Base-by-base conservation (phyloP, 1,140 invertebrate genomes). In the Drosophila punjabiensis region DNA sequence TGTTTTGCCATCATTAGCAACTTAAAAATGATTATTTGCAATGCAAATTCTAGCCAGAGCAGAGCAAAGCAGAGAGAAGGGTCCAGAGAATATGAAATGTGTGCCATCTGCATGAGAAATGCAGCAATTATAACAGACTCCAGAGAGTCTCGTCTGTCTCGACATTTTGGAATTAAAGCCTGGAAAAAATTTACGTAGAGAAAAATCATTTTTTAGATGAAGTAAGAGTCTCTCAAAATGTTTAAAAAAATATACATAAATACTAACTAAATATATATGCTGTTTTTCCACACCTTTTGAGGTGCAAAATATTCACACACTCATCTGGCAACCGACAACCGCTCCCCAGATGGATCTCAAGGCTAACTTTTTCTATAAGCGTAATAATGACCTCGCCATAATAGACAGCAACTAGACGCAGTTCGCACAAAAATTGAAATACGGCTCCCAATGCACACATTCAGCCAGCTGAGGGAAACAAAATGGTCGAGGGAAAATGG, bases 21-120 rank as follows among this genome's bases (percentile, higher is more conserved):
- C 69, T 81, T 85, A 75, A 88, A 89, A 89, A 80, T 89, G 74
- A 85, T 88, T 89, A 88, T 88, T 88, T 88, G 85, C 85, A 88
- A 76, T 88, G 85, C 85, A 88, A 88, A 88, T 89, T 66, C 52
- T 10, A 11, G 11, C 35, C 58, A 50, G 47, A 39, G 18, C 24
- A 50, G 47, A 39, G 18, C 58, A 50, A 43, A 39, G 18, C 47
- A 14, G 13, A 58, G 24, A 14, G 28, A 56, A 56, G 56, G 41
- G 70, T 37, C 56, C 14, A 39, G 35, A 59, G 76, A 76, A 82
- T 86, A 70, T 76, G 60, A 79, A 81, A 79, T 71, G 62, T 60
- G 48, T 63, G 56, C 58, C 77, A 80, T 69, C 50, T 80, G 71
- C 77, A 84, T 84, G 71, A 80, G 61, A 85, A 84, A 84, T 85